These are phyloP conservation scores for Yponomeuta malinellus DNA, from an alignment of 2,888 invertebrate species.

Conservation along the genomic window DNA sequence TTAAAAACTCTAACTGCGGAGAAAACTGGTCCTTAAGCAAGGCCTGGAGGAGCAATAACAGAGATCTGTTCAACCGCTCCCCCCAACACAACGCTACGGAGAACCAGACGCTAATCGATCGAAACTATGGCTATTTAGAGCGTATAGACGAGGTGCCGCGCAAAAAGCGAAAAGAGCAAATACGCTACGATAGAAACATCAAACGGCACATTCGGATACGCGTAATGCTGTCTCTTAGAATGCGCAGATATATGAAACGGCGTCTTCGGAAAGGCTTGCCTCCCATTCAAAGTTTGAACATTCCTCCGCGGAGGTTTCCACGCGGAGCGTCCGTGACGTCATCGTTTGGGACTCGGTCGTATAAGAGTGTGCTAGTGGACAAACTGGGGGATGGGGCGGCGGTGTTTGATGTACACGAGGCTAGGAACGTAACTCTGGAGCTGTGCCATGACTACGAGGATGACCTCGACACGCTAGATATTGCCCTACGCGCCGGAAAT, in stretches of 20 bases:
- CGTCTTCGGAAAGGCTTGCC: slow-evolving; percentile 36
- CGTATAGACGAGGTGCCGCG: slow-evolving; percentile 61
- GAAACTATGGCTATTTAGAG: slow-evolving; percentile 43
- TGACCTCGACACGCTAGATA: slow-evolving; percentile 66
- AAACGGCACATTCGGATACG: slow-evolving; percentile 79
- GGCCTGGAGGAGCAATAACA: slow-evolving; percentile 60
- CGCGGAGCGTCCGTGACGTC: slow-evolving; percentile 51
- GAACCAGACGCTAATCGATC: slow-evolving; percentile 32
- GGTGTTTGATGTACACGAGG: slow-evolving; percentile 65
- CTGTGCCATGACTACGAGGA: slow-evolving; percentile 66
- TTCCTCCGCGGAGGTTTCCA: slow-evolving; percentile 55
- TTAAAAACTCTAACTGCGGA: slow-evolving; percentile 55
- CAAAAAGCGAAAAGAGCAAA: slow-evolving; percentile 60
- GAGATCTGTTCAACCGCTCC: slow-evolving; percentile 50
- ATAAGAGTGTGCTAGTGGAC: slow-evolving; percentile 60
- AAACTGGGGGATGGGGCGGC: slow-evolving; percentile 60
- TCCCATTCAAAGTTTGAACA: slow-evolving; percentile 38
- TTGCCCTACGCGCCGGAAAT: slow-evolving; percentile 71
- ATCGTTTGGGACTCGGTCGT: slow-evolving; percentile 62
- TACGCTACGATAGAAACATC: slow-evolving; percentile 75
- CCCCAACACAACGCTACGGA: slow-evolving; percentile 40
- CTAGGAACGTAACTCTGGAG: slow-evolving; percentile 63
- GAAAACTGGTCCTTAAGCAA: slow-evolving; percentile 73
- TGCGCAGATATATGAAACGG: slow-evolving; percentile 72
- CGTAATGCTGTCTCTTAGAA: slow-evolving; percentile 79